Evolutionary conservation across 2,113 vertebrate species (phyloP).

Genomic region (Vanacampus margaritifer): DNA sequence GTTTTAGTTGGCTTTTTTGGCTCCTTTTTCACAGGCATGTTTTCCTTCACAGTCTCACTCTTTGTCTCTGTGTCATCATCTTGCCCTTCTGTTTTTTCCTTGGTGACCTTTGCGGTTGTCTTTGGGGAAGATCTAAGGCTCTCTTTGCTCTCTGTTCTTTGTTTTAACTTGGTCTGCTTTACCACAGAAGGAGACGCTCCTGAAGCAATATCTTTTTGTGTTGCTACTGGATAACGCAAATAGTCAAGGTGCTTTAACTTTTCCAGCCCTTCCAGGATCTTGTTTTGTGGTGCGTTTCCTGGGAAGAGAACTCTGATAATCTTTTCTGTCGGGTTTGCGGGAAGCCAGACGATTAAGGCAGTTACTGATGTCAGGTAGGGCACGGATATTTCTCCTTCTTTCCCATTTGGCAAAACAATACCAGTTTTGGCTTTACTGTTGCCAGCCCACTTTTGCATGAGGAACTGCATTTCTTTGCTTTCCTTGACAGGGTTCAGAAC

Average conservation of each 20-base stretch:
- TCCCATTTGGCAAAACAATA: slow-evolving; percentile 88
- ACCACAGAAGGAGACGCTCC: slow-evolving; percentile 78
- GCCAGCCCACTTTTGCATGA: slow-evolving; percentile 98
- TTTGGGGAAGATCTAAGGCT: slow-evolving; percentile 91
- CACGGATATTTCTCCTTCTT: slow-evolving; percentile 96
- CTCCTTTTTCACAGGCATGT: slow-evolving; percentile 77
- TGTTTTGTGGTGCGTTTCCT: slow-evolving; percentile 97
- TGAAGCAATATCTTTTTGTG: slow-evolving; percentile 86
- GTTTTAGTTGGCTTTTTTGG: slow-evolving; percentile 80
- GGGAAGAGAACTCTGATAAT: slow-evolving; percentile 95
- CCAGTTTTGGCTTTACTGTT: slow-evolving; percentile 98
- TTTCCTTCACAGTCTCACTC: slow-evolving; percentile 80
- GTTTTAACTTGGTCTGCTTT: slow-evolving; percentile 93
- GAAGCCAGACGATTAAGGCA: slow-evolving; percentile 94
- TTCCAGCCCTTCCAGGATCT: slow-evolving; percentile 95
- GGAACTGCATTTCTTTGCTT: slow-evolving; percentile 98
- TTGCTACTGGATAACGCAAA: slow-evolving; percentile 89
- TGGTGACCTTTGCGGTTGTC: slow-evolving; percentile 77
- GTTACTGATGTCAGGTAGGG: slow-evolving; percentile 97
- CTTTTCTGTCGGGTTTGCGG: slow-evolving; percentile 90
- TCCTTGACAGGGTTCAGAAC: slow-evolving; percentile 94
- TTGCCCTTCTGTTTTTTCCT: slow-evolving; percentile 80
- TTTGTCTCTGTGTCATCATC: slow-evolving; percentile 82
- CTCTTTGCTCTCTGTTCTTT: slow-evolving; percentile 94
- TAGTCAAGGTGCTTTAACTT: slow-evolving; percentile 96